Evolutionary conservation across 1,140 invertebrate genomes (phyloP).

Genomic region (Tetramorium alpestre): DNA sequence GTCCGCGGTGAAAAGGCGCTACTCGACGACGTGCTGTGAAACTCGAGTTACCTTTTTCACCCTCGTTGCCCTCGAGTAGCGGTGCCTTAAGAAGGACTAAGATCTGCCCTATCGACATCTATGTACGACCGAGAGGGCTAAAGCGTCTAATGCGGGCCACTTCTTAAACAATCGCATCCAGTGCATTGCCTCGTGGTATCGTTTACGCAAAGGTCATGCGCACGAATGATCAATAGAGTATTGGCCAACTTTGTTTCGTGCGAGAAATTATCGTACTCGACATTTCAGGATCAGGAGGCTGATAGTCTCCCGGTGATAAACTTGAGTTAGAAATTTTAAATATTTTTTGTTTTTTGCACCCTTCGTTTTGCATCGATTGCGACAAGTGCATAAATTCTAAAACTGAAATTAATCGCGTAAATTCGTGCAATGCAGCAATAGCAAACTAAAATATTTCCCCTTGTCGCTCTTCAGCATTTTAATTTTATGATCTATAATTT

Average conservation of each 20-base stretch:
- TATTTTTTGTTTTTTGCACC: background rate
- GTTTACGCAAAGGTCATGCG: background rate
- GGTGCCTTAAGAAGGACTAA: slow-evolving; percentile 61
- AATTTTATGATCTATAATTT: background rate
- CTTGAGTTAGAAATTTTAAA: background rate
- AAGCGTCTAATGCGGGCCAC: slow-evolving; percentile 68
- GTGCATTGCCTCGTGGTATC: slow-evolving; percentile 16
- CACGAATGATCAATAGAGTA: background rate
- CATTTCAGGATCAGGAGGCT: background rate
- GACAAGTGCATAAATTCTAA: background rate
- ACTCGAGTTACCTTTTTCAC: slow-evolving; percentile 76
- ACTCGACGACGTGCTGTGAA: slow-evolving; percentile 68
- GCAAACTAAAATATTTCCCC: background rate
- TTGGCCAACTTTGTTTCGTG: background rate
- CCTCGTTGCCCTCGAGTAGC: slow-evolving; percentile 64
- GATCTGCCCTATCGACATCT: slow-evolving; percentile 83
- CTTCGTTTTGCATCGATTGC: background rate
- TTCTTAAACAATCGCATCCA: slow-evolving; percentile 46
- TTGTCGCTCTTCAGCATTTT: background rate
- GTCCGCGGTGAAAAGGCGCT: slow-evolving; percentile 68
- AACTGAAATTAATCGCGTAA: background rate
- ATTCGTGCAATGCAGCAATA: background rate
- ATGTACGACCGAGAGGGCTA: slow-evolving; percentile 52
- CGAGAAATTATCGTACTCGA: background rate
- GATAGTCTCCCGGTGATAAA: background rate